phyloP scores from a whole-genome alignment of 1,140 invertebrate genomes.

The Vanessa tameamea region DNA sequence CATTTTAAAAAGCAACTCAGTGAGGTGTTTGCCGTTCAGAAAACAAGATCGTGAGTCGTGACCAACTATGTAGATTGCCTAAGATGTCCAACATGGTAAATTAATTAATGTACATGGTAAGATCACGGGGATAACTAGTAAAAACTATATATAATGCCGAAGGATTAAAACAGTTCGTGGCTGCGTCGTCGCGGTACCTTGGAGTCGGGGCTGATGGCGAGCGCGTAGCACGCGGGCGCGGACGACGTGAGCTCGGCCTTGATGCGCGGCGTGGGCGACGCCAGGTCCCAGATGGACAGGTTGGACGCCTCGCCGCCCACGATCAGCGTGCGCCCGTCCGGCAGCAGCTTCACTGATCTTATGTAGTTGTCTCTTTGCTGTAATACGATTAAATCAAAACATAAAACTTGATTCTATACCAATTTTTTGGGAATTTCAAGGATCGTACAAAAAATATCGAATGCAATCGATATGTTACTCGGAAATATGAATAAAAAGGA shows the following conservation, averaged over 20 bases:
- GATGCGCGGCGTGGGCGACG: constrained; percentile 92
- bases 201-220: constrained; percentile 97
- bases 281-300: constrained; percentile 97
- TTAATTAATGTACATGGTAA: too few relatives aligned
- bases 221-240: constrained; percentile 98
- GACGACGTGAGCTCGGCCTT: constrained; percentile 97
- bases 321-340: constrained; percentile 97
- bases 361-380: constrained; percentile 98
- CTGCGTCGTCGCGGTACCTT: constrained; percentile 87
- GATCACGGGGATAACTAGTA: too few relatives aligned
- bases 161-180: too few relatives aligned
- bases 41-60: too few relatives aligned
- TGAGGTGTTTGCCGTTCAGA: too few relatives aligned
- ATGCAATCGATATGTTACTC: not conserved
- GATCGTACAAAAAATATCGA: not conserved
- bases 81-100: too few relatives aligned
- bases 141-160: too few relatives aligned
- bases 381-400: constrained; percentile 39
- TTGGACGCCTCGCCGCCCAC: constrained; percentile 98
- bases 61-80: too few relatives aligned
- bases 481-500: constrained; percentile 18
- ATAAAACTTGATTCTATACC: constrained; percentile 8
- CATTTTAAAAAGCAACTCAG: too few relatives aligned
- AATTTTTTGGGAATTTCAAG: not conserved
- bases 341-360: constrained; percentile 96